Conservation (phyloP, 2,888 invertebrate species). For the Phaedon cochleariae region DNA sequence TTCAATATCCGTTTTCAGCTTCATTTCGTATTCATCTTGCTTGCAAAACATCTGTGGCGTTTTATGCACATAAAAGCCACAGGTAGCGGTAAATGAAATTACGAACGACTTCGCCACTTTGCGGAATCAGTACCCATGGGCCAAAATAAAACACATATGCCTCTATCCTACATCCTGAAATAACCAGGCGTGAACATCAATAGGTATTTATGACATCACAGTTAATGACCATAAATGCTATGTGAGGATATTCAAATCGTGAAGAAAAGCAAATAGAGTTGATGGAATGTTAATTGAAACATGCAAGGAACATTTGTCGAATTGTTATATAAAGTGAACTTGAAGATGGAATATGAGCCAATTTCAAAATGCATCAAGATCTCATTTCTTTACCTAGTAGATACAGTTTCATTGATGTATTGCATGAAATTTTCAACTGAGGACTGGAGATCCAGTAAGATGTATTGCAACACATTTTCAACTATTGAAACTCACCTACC, state of each 20-base stretch:
- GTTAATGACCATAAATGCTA: neutral
- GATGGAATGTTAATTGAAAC: neutral
- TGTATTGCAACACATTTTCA: too few relatives aligned
- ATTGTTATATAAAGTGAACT: too few relatives aligned
- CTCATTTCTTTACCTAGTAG: too few relatives aligned
- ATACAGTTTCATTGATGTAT: too few relatives aligned
- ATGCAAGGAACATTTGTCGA: too few relatives aligned
- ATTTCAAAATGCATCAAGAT: too few relatives aligned
- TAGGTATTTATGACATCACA: neutral
- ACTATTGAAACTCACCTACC: too few relatives aligned
- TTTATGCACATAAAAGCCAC: neutral
- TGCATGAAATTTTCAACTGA: too few relatives aligned
- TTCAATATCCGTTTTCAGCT: conserved; percentile 28
- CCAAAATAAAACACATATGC: neutral
- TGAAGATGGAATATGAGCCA: too few relatives aligned
- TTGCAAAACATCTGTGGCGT: conserved; percentile 19
- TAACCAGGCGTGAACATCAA: neutral
- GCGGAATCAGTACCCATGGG: neutral
- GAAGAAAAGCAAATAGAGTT: neutral
- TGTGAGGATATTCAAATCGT: neutral
- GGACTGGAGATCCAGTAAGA: too few relatives aligned
- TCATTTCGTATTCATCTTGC: conserved; percentile 13
- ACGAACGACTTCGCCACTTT: neutral
- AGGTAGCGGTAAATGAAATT: conserved; percentile 16
- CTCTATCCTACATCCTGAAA: neutral